Evolutionary conservation across 2,888 invertebrate genomes (phyloP), one percentile per base, ranked within the genome.

Genomic region (Athalia circularis): DNA sequence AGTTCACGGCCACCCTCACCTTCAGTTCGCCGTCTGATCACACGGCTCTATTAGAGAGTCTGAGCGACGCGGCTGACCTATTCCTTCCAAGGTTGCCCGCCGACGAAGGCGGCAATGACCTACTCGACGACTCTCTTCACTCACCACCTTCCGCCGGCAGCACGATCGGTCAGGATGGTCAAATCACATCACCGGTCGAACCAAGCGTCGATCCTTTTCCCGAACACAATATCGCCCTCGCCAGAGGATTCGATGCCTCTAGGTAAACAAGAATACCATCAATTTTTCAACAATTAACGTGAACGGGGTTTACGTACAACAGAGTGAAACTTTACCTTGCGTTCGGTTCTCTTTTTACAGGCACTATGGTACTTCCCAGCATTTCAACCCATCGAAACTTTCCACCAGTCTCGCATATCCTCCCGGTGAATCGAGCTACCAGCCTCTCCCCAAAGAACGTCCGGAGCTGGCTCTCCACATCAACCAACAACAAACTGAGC

Each of bases 1-100:
- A 96, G 85, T 96, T 97, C 88, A 94, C 95, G 7, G 96, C 95
- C 3, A 96, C 96, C 0, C 89, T 97, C 77, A 96, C 96, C 74
- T 95, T 97, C 87, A 94, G 95, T 67, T 94, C 94, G 67, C 93
- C 95, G 11, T 95, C 95, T 54, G 96, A 96, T 90, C 94, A 95
- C 85, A 90, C 90, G 2, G 93, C 94, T 3, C 91, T 96, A 74
- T 92, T 96, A 82, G 96, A 96, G 85, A 95, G 94, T 84, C 91
- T 96, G 9, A 94, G 95, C 54, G 96, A 96, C 87, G 94, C 96
- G 0, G 95, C 95, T 15, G 96, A 96, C 86, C 92, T 96, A 74
- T 95, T 96, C 88, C 91, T 97, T 79, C 95, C 95, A 86, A 93
- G 95, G 84, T 90, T 94, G 80, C 94, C 94, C 54, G 92, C 91